phyloP scores from a whole-genome alignment of 2,797 vertebrate species.

The Linurgus olivaceus region DNA sequence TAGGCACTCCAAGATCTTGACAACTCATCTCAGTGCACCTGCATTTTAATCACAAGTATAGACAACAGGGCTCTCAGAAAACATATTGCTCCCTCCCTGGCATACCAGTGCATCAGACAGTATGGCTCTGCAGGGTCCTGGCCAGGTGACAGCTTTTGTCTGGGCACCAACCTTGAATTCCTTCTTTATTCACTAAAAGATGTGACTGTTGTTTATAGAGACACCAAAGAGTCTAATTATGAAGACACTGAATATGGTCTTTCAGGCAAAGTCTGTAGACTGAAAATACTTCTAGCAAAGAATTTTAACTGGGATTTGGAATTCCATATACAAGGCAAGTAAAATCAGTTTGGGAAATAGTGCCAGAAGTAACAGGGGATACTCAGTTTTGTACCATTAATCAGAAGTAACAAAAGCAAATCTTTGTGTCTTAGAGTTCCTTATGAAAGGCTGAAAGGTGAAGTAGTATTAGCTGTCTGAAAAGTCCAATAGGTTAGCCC shows the following conservation, averaged over 20 bases:
- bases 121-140: neutral
- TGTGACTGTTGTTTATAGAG: neutral
- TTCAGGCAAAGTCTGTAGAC: neutral
- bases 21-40: neutral
- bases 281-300: neutral
- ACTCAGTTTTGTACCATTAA: neutral
- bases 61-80: neutral
- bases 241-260: neutral
- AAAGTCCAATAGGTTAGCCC: neutral
- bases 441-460: neutral
- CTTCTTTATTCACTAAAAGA: neutral
- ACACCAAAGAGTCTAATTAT: neutral
- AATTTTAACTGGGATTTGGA: neutral
- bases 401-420: neutral
- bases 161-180: neutral
- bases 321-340: neutral
- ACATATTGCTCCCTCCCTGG: neutral
- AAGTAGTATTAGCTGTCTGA: neutral
- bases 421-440: neutral
- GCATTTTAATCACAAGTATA: neutral
- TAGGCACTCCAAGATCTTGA: neutral
- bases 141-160: neutral
- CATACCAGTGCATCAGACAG: fast-evolving
- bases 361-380: neutral
- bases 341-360: neutral